Conservation (phyloP, 2,113 vertebrate genomes). For the Sphyrna mokarran region DNA sequence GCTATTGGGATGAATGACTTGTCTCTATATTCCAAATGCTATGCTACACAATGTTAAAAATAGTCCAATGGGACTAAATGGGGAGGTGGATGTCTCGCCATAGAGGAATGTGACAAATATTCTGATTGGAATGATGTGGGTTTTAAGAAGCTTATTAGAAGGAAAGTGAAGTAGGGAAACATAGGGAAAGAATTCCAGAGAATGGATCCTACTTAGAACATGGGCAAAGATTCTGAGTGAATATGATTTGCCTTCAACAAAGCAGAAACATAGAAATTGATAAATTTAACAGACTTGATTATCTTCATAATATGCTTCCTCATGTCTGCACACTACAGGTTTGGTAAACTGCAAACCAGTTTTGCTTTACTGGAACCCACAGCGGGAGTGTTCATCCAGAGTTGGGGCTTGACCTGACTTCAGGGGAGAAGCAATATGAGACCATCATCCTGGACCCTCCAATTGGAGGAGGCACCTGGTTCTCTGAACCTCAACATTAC, state of each 20-base stretch:
- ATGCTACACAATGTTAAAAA: not conserved
- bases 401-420: too few relatives aligned
- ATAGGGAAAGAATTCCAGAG: not conserved
- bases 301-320: not conserved
- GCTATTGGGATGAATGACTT: not conserved
- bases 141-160: not conserved
- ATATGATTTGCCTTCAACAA: not conserved
- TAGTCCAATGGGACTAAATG: too few relatives aligned
- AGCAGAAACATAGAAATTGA: not conserved
- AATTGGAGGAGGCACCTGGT: not conserved
- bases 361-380: not conserved
- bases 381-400: not conserved
- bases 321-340: not conserved
- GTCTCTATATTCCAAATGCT: not conserved
- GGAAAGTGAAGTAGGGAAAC: not conserved
- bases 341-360: not conserved
- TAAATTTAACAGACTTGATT: not conserved
- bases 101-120: too few relatives aligned
- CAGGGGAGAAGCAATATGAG: not conserved
- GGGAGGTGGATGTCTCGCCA: not conserved
- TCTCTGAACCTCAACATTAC: not conserved
- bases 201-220: not conserved
- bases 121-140: not conserved
- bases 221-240: not conserved
- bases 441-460: too few relatives aligned